Base-by-base conservation (phyloP, 2,888 invertebrate genomes). In the Apocheima hispidaria region DNA sequence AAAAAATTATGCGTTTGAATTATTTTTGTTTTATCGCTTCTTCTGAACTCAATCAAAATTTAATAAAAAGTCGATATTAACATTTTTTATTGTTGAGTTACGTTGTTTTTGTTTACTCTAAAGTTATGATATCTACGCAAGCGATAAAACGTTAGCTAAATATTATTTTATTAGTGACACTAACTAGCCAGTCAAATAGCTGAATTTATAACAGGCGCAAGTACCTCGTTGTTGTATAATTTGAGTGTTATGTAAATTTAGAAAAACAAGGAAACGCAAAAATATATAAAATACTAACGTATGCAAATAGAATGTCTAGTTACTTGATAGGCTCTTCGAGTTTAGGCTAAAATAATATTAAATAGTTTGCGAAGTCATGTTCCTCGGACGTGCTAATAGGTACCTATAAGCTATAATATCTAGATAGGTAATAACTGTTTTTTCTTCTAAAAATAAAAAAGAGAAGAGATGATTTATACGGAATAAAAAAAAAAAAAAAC, bases 281-380 rank as follows among this genome's bases (percentile, higher is more conserved):
- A 73, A 72, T 63, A 69, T 61, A 68, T 70, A 70, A 30, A 23
- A 36, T 26, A 36, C 16, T 41, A 43, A 41, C 30, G 16, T 33
- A 53, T 53, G 41, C 20, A 46, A 44, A 40, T 23, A 44, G 18
- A 16, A 23, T 4, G 33, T 41, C 44, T 14, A 18, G 43, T 36
- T 10, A 18, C 41, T 49, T 38, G 30, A 20, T 46, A 38, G 30
- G 23, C 14, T 21, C 4, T 21, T 10, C 2, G 41, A 12, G 10
- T 21, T 41, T n/a, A n/a, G 10, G 2, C n/a, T 41, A 14, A 6
- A 4, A 33, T 33, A n/a, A n/a, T n/a, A n/a, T n/a, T n/a, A n/a
- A n/a, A n/a, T n/a, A n/a, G n/a, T n/a, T n/a, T n/a, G n/a, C n/a
- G n/a, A n/a, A n/a, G n/a, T n/a, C n/a, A n/a, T n/a, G n/a, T n/a